Evolutionary conservation across 2,797 vertebrate genomes (phyloP), one percentile per base, ranked within the genome.

Genomic region (Ispidina lecontei): DNA sequence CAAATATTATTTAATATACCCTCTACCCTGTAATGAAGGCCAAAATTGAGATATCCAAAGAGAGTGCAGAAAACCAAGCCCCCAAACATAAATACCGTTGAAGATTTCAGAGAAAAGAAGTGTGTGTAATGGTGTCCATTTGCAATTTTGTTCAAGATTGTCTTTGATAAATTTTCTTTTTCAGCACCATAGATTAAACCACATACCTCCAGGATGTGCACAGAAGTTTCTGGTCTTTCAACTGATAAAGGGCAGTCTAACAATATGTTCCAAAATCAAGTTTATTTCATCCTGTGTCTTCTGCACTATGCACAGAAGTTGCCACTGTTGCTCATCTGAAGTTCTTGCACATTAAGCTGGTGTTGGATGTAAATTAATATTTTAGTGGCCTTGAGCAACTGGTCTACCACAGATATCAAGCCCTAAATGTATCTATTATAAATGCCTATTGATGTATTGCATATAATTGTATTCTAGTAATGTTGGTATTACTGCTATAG

Each of bases 351-450:
- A 51, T 84, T 74, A 81, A 69, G 10, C 43, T 92, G 70, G 17
- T 75, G 51, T 84, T 94, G 74, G 91, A 84, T 92, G 74, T 84
- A 94, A 72, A 49, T 84, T 78, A 84, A 56, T 90, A 70, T 93
- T 91, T 96, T 95, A 95, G 96, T 96, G 95, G 94, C 94, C 96
- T 97, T 97, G 90, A 96, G 90, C 77, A 95, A 91, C 76, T 90
- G 93, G 82, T 94, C 81, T 96, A 87, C 84, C 86, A 73, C 80
- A 94, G 75, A 54, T 93, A 91, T 82, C 84, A 93, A 94, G 76
- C 70, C 73, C 79, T 91, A 93, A 39, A 86, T 91, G 56, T 91
- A 87, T 94, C 58, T 90, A 64, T 87, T 96, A 92, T 73, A 52
- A 17, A 29, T 85, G 59, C 52, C 52, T 92, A 56, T 69, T 96